Conservation (phyloP, 2,888 invertebrate genomes). For the Phytoseiulus persimilis region DNA sequence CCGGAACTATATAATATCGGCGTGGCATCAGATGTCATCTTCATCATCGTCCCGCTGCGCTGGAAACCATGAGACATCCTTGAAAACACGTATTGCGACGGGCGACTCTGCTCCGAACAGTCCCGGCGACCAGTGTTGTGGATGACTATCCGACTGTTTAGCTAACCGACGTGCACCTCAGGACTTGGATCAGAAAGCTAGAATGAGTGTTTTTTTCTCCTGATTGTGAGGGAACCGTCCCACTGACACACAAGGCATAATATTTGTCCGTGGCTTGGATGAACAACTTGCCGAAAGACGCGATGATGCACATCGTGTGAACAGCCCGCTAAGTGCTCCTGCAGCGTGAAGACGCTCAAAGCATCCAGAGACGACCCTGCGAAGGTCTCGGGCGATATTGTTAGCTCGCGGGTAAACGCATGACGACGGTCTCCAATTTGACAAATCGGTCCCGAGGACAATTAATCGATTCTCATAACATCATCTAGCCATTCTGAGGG, state of each 20-base stretch:
- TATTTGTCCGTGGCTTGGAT: background rate
- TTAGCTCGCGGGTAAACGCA: background rate
- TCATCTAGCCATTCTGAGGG: background rate
- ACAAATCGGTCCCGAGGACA: background rate
- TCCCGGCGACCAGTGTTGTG: too few relatives aligned
- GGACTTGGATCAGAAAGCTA: too few relatives aligned
- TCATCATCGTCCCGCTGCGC: background rate
- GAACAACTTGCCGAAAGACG: background rate
- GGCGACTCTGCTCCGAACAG: too few relatives aligned
- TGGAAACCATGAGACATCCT: background rate
- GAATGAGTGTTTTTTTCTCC: too few relatives aligned
- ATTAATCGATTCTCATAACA: background rate
- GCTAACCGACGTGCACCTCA: too few relatives aligned
- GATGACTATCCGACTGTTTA: too few relatives aligned
- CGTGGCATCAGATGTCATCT: background rate
- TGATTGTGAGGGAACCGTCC: too few relatives aligned
- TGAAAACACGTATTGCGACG: too few relatives aligned
- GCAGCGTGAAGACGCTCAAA: background rate
- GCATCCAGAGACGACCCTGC: background rate
- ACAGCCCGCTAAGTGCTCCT: background rate
- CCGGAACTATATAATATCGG: background rate
- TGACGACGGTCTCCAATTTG: background rate
- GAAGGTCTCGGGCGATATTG: background rate
- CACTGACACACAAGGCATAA: too few relatives aligned
- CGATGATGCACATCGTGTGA: background rate